Percentiles rank a stretch among this genome's conserved stretches.
phyloP scores from a whole-genome alignment of 1,140 invertebrate genomes.

The Drosophila ironensis region DNA sequence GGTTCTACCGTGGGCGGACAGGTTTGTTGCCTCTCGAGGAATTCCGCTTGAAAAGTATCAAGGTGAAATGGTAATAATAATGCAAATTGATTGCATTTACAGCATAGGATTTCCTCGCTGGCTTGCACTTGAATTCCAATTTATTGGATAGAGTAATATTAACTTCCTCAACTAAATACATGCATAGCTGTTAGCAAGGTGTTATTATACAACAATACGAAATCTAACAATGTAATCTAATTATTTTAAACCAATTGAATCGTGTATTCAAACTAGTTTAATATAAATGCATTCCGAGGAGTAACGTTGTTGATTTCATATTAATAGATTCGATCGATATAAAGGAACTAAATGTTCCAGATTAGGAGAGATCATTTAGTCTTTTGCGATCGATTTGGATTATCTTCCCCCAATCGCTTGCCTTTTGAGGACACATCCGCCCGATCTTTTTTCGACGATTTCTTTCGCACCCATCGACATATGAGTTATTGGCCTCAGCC shows the following conservation, averaged over 20 bases:
- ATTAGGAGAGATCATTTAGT: background rate
- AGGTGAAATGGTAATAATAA: slow-evolving; percentile 13
- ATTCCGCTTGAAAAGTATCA: background rate
- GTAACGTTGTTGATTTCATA: no score
- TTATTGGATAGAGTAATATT: slow-evolving; percentile 35
- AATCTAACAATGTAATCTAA: background rate
- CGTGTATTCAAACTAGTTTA: background rate
- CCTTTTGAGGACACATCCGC: slow-evolving; percentile 21
- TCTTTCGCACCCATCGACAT: slow-evolving; percentile 30
- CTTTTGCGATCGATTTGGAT: slow-evolving; percentile 26
- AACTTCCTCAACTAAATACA: slow-evolving; percentile 16
- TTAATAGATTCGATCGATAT: background rate
- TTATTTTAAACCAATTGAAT: background rate
- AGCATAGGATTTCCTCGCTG: slow-evolving; percentile 30
- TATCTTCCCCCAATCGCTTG: slow-evolving; percentile 25
- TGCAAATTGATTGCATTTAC: slow-evolving; percentile 29
- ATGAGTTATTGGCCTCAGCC: slow-evolving; percentile 29
- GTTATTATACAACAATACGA: background rate
- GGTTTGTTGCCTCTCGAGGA: background rate
- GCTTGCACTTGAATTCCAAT: slow-evolving; percentile 24
- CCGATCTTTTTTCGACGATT: slow-evolving; percentile 17
- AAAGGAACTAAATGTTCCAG: background rate
- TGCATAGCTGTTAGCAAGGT: slow-evolving; percentile 3
- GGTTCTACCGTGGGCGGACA: background rate
- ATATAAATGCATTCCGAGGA: background rate